Evolutionary conservation across 1,140 invertebrate genomes (phyloP).

Genomic region (Pseudachorutes palmiensis): DNA sequence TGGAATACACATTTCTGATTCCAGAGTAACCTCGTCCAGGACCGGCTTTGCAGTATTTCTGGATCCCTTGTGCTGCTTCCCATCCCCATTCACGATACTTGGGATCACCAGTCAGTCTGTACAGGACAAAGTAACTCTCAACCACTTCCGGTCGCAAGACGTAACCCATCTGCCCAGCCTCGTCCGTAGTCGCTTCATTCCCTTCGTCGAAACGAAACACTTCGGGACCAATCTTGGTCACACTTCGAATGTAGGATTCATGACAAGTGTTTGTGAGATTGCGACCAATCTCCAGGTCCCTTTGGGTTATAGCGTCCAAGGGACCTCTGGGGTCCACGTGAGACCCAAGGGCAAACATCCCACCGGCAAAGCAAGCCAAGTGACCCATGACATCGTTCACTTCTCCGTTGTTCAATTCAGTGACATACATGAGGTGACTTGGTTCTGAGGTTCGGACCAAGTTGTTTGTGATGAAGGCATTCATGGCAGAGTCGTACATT

Average conservation of each 20-base stretch:
- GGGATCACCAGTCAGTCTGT: slow-evolving; percentile 53
- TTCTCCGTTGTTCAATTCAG: slow-evolving; percentile 18
- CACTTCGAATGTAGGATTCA: slow-evolving; percentile 33
- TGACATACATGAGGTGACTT: slow-evolving; percentile 32
- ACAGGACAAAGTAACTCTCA: slow-evolving; percentile 57
- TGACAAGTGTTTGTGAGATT: slow-evolving; percentile 38
- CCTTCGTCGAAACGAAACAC: slow-evolving; percentile 48
- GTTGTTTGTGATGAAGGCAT: slow-evolving; percentile 32
- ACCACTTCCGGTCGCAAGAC: slow-evolving; percentile 58
- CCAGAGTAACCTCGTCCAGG: slow-evolving; percentile 72
- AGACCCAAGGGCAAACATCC: slow-evolving; percentile 37
- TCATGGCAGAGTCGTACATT: slow-evolving; percentile 54
- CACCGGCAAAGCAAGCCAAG: slow-evolving; percentile 35
- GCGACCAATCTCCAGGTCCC: slow-evolving; percentile 31
- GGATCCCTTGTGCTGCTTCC: slow-evolving; percentile 50
- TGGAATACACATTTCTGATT: slow-evolving; percentile 83
- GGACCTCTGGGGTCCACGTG: slow-evolving; percentile 27
- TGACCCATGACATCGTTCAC: slow-evolving; percentile 24
- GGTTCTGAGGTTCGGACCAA: slow-evolving; percentile 25
- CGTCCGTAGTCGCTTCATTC: slow-evolving; percentile 50
- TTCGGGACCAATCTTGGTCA: slow-evolving; percentile 46
- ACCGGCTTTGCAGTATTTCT: slow-evolving; percentile 48
- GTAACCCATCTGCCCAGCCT: slow-evolving; percentile 53
- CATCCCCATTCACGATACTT: slow-evolving; percentile 58
- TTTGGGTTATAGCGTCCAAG: slow-evolving; percentile 15